Conservation (phyloP, 2,113 vertebrate genomes). For the Syngnathus scovelli region DNA sequence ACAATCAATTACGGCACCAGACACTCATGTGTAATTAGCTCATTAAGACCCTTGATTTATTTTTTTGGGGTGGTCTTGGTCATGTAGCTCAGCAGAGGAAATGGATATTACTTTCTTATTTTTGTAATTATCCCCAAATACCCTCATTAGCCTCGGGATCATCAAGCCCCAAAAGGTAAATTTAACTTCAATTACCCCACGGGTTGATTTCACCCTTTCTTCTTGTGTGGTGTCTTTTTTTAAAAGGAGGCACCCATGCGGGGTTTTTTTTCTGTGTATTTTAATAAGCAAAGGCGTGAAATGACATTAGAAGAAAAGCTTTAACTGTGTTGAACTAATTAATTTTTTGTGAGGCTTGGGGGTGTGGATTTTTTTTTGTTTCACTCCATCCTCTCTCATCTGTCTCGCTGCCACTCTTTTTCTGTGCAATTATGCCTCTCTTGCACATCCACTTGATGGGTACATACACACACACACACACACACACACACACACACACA, state of each 20-base stretch:
- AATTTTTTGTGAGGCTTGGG: constrained; percentile 53
- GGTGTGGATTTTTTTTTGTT: constrained; percentile 12
- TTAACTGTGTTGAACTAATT: constrained; percentile 61
- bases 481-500: constrained; percentile 19
- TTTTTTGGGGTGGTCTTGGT: constrained; percentile 21
- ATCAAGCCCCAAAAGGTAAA: constrained; percentile 68
- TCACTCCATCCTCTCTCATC: constrained; percentile 46
- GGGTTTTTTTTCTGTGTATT: constrained; percentile 35
- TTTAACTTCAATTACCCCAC: constrained; percentile 68
- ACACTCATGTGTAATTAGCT: constrained; percentile 70
- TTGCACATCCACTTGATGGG: constrained; percentile 26
- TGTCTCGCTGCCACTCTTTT: constrained; percentile 44
- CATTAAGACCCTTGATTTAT: constrained; percentile 62
- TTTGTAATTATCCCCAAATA: constrained; percentile 67
- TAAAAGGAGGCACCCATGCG: constrained; percentile 39
- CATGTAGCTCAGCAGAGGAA: constrained; percentile 46
- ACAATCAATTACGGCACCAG: constrained; percentile 66
- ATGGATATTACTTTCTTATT: constrained; percentile 67
- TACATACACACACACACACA: constrained; percentile 6
- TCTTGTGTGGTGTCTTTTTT: constrained; percentile 50
- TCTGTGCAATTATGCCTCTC: constrained; percentile 47
- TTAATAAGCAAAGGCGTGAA: constrained; percentile 56
- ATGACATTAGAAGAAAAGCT: constrained; percentile 62
- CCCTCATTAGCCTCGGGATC: constrained; percentile 66
- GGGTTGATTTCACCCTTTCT: constrained; percentile 48